Base-by-base conservation (phyloP, 2,888 invertebrate species). In the Phaonia tiefii region DNA sequence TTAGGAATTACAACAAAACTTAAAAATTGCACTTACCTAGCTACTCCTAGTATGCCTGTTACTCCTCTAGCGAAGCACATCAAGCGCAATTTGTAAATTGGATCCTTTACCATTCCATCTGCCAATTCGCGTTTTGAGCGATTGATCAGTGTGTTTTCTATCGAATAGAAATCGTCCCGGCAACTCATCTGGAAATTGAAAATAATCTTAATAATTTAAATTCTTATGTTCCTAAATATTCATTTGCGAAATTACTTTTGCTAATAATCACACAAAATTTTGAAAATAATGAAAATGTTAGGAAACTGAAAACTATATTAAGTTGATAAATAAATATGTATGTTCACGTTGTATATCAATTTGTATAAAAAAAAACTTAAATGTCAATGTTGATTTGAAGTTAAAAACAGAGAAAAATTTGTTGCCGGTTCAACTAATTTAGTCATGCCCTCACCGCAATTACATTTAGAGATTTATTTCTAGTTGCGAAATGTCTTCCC, bases 41-140 rank as follows among this genome's bases (percentile, higher is more conserved):
- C 96, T 60, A 99, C 91, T 1, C 96, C 96, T 86, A 98, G 92
- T 88, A 99, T 97, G 71, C 98, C 98, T 26, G 93, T 93, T 31
- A 97, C 95, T 20, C 98, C 99, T 79, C 98, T 93, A 0, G 95
- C 92, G 70, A 98, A 92, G 89, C 98, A 98, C 83, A 96, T 92
- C 83, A 97, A 92, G 65, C 98, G 93, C 84, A 99, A 91, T 88
- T 95, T 95, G 91, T 98, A 96, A 75, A 98, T 91, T 0, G 97
- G 95, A 89, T 98, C 97, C 78, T 93, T 95, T 37, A 87, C 86
- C n/a, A 86, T 71, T 20, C 95, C 92, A 67, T 92, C 91, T 77
- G 93, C 91, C 70, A 96, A 90, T 63, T 95, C 94, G 22, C 96
- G 92, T 49, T 93, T 91, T 82, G 95, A 94, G 91, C 94, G 94